Evolutionary conservation across 2,797 vertebrate species (phyloP).

Genomic region (Micrastur ruficollis): DNA sequence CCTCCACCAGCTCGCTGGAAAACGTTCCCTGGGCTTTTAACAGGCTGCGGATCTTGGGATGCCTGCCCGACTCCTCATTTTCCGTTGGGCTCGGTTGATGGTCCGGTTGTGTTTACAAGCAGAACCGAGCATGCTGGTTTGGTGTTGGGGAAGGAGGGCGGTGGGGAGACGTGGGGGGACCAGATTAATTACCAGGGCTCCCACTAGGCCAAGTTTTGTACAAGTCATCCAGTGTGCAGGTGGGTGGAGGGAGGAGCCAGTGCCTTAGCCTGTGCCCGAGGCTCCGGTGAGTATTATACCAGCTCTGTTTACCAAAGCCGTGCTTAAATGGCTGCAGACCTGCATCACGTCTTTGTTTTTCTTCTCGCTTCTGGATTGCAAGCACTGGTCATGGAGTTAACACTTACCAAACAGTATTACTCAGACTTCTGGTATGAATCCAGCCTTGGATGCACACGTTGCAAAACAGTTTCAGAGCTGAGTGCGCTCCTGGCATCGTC

Average conservation of each 20-base stretch:
- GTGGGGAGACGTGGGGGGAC: neutral
- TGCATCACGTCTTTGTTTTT: constrained; percentile 44
- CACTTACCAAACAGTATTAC: neutral
- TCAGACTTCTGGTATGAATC: constrained; percentile 1
- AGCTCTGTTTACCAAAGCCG: constrained; percentile 31
- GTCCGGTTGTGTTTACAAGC: neutral
- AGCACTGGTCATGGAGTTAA: neutral
- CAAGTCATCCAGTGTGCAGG: neutral
- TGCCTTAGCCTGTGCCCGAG: neutral
- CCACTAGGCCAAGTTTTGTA: neutral
- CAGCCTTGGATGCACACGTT: neutral
- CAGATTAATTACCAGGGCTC: neutral
- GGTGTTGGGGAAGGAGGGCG: neutral
- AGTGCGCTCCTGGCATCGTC: neutral
- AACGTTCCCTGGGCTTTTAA: neutral
- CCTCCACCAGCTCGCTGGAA: neutral
- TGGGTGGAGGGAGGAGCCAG: constrained; percentile 49
- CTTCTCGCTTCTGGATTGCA: neutral
- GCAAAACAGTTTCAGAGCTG: constrained; percentile 21
- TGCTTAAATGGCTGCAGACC: constrained; percentile 1
- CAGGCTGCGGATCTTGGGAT: neutral
- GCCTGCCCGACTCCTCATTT: neutral
- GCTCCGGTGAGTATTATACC: constrained; percentile 21
- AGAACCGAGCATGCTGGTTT: neutral
- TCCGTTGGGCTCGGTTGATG: neutral